Percentiles rank a stretch among this genome's conserved stretches.
Evolutionary conservation across 1,140 invertebrate species (phyloP).

Genomic region (Chionoecetes opilio): DNA sequence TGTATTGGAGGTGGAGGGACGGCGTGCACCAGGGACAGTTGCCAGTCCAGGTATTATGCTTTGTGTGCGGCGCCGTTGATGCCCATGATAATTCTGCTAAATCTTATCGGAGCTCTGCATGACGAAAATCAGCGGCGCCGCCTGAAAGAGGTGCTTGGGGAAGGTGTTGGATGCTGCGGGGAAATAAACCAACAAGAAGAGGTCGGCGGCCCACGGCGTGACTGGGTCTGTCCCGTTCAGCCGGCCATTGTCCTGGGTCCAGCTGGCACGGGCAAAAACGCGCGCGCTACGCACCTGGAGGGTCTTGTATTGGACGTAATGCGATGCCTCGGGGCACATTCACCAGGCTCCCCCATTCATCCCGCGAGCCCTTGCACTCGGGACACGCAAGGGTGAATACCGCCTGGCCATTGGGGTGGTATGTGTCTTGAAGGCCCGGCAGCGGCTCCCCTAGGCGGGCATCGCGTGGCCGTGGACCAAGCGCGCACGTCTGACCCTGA

Average conservation of each 20-base stretch:
- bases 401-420: neutral
- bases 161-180: neutral
- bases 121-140: neutral
- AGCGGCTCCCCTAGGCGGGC: slow-evolving; percentile 48
- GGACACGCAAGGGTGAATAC: slow-evolving; percentile 58
- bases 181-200: slow-evolving; percentile 36
- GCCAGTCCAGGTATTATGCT: slow-evolving; percentile 36
- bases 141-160: neutral
- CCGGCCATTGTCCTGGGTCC: slow-evolving; percentile 68
- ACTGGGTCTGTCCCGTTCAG: slow-evolving; percentile 67
- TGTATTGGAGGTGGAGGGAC: slow-evolving; percentile 58
- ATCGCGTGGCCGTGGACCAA: slow-evolving; percentile 74
- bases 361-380: slow-evolving; percentile 20
- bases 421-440: slow-evolving; percentile 1
- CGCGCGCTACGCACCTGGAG: slow-evolving; percentile 77
- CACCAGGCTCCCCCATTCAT: slow-evolving; percentile 61
- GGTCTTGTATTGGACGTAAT: slow-evolving; percentile 68
- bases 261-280: slow-evolving; percentile 79
- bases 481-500: slow-evolving; percentile 74
- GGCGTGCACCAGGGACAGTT: slow-evolving; percentile 16
- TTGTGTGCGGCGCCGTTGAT: neutral
- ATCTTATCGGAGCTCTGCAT: neutral
- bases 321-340: slow-evolving; percentile 67
- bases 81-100: neutral
- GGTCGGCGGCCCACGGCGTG: slow-evolving; percentile 22